Conservation (phyloP, 2,888 invertebrate genomes). For the Volucella inflata region DNA sequence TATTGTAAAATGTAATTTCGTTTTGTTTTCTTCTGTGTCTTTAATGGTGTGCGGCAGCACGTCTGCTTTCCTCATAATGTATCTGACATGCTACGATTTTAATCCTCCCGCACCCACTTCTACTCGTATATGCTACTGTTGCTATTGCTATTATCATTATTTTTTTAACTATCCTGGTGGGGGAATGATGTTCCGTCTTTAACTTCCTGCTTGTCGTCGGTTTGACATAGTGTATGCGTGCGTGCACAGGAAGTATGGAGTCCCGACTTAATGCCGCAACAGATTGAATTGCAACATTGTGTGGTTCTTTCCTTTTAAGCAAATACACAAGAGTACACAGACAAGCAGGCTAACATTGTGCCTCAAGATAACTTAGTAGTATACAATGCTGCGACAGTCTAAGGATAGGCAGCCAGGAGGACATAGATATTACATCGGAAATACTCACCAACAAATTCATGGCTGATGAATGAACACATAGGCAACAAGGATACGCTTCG, state of each 20-base stretch:
- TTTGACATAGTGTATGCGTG: constrained; percentile 55
- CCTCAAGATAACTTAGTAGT: constrained; percentile 49
- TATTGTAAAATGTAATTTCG: constrained; percentile 65
- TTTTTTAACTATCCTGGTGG: constrained; percentile 49
- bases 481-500: constrained; percentile 53
- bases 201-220: constrained; percentile 48
- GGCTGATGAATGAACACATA: constrained; percentile 59
- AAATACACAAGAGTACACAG: constrained; percentile 59
- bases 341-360: constrained; percentile 33
- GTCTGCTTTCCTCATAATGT: constrained; percentile 45
- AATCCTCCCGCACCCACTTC: constrained; percentile 12
- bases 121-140: too few species aligned
- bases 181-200: constrained; percentile 61
- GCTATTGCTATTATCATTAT: constrained; percentile 32
- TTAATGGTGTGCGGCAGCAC: constrained; percentile 71
- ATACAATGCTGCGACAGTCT: neutral
- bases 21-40: constrained; percentile 49
- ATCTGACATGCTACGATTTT: constrained; percentile 52
- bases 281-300: constrained; percentile 73
- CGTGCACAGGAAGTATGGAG: constrained; percentile 58
- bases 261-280: constrained; percentile 59
- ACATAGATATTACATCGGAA: constrained; percentile 61
- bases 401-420: constrained; percentile 14
- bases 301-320: constrained; percentile 52
- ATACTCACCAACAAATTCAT: constrained; percentile 64